A percentile compares a stretch with the other conserved stretches of the same genome.
These are phyloP conservation scores for Meda fulgida DNA, from an alignment of 2,797 vertebrate genomes.

Conservation along the genomic window DNA sequence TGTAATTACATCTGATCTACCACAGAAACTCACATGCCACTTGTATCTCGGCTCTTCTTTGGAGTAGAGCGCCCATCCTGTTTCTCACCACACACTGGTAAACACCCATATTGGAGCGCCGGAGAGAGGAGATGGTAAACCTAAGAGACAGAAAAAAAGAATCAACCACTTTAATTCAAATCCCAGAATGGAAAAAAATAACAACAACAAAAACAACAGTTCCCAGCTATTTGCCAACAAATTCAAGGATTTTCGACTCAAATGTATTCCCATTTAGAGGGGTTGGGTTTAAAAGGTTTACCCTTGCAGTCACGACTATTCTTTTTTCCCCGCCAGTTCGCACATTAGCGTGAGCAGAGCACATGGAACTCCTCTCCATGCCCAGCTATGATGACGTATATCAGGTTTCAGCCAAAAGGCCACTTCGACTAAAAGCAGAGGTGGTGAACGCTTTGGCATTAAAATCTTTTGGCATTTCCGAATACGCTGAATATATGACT, in stretches of 20 bases:
- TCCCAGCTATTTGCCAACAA: constrained; percentile 34
- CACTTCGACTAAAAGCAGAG: constrained; percentile 51
- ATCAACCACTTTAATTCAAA: constrained; percentile 9
- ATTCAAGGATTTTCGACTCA: constrained; percentile 49
- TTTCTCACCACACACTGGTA: constrained; percentile 93
- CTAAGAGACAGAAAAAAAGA: constrained; percentile 68
- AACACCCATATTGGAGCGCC: constrained; percentile 82
- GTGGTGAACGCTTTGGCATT: constrained; percentile 43
- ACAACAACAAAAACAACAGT: constrained; percentile 3
- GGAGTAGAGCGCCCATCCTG: constrained; percentile 90
- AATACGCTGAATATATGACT: constrained; percentile 36
- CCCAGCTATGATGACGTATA: constrained; percentile 46
- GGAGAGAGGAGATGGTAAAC: constrained; percentile 82
- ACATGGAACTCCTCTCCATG: constrained; percentile 61
- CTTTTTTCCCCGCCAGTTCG: constrained; percentile 67
- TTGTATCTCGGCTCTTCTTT: constrained; percentile 86
- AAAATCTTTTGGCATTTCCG: constrained; percentile 41
- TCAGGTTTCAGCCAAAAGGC: constrained; percentile 50
- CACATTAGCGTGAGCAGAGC: constrained; percentile 74
- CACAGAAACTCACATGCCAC: constrained; percentile 89
- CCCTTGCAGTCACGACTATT: constrained; percentile 39
- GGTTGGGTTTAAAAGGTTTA: constrained; percentile 53
- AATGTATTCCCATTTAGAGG: constrained; percentile 45
- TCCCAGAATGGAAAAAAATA: not conserved
- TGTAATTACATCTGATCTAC: not conserved